Base-by-base conservation (phyloP, 2,797 vertebrate genomes). In the Lithobates pipiens region DNA sequence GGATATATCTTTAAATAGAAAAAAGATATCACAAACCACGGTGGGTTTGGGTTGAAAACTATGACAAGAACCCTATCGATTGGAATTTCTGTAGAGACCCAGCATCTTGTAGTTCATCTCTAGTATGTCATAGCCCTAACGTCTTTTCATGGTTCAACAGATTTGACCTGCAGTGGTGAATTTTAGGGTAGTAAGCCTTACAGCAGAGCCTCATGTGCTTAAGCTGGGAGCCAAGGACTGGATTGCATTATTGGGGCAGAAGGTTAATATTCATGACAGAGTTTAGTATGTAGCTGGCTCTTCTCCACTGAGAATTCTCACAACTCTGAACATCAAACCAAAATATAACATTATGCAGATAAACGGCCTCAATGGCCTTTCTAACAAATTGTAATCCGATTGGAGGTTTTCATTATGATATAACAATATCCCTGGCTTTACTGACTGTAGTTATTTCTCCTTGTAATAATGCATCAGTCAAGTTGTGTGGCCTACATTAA, bases 221-320 rank as follows among this genome's bases (percentile, higher is more conserved):
- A 44, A 63, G 32, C 32, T 61, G 42, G 44, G 7, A 39, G 50
- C 76, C 83, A 79, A 85, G 69, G 50, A 67, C 76, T 73, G 83
- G 68, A 73, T 65, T 63, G 34, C 36, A 84, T 73, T 84, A 78
- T 78, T 80, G 69, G 82, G 46, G 34, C 10, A 54, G 65, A 23
- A 84, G 76, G 68, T 85, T 84, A 78, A 63, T 65, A 65, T 68
- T 44, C 46, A 44, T 21, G 46, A 50, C 76, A 63, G 32, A 25
- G 67, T n/a, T 72, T 42, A 44, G 5, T 8, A 27, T 67, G 65
- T 74, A 85, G 68, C 83, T 27, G 6, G 18, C 27, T 67, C 18
- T 29, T 71, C 21, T 76, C 72, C 3, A 34, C 21, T 16, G 72
- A 61, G 72, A 69, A 25, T 68, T 34, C 73, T 11, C 3, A 75